Evolutionary conservation across 2,797 vertebrate genomes (phyloP).

Genomic region (Rhyacichthys aspro): DNA sequence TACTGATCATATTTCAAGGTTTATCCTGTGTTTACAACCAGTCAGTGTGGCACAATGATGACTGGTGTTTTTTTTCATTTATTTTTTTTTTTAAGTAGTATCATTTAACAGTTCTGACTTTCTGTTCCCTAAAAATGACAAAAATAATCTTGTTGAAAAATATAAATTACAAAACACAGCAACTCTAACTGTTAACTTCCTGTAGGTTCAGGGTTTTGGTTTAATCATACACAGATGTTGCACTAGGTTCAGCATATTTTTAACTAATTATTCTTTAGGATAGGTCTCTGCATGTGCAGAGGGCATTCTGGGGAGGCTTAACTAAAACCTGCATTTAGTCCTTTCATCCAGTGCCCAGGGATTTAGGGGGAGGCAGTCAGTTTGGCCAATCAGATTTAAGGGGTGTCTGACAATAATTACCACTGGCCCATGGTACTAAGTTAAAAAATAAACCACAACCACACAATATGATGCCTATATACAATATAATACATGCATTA

Average conservation of each 20-base stretch:
- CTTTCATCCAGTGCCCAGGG: constrained; percentile 6
- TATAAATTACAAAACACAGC: not conserved
- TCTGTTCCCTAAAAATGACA: too few relatives aligned
- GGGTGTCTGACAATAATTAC: constrained; percentile 15
- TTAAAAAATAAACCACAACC: constrained; percentile 1
- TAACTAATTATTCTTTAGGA: not conserved
- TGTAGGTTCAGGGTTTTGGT: too few relatives aligned
- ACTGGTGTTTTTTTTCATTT: constrained; percentile 29
- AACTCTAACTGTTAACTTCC: not conserved
- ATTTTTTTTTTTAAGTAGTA: too few relatives aligned
- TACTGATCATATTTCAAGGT: constrained; percentile 48
- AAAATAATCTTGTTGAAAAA: too few relatives aligned
- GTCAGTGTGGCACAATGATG: constrained; percentile 36
- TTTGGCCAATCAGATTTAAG: constrained; percentile 56
- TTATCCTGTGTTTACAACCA: constrained; percentile 19
- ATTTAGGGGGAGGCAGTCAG: constrained; percentile 38
- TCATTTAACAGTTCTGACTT: too few relatives aligned
- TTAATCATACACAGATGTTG: constrained; percentile 24
- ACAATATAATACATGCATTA: not conserved
- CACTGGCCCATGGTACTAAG: constrained; percentile 1
- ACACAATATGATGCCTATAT: not conserved
- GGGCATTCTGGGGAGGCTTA: not conserved
- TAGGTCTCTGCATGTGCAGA: not conserved
- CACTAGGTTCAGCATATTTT: not conserved
- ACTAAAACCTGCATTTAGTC: not conserved